Conservation (phyloP, 2,113 vertebrate genomes). For the Hirundichthys speculiger region DNA sequence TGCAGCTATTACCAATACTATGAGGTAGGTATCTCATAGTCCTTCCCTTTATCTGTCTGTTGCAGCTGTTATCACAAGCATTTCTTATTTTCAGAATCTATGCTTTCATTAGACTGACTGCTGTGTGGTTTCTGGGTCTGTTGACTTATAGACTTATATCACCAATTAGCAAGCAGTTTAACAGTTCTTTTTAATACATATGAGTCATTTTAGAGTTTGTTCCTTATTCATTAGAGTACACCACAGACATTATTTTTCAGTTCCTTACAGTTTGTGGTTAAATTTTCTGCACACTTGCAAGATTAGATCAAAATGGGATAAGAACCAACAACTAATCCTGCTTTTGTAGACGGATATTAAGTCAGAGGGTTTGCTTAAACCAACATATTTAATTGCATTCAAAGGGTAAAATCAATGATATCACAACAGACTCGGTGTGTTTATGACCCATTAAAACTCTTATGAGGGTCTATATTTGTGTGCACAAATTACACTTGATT, state of each 20-base stretch:
- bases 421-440: constrained; percentile 14
- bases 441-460: constrained; percentile 12
- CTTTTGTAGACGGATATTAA: no score
- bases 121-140: constrained; percentile 29
- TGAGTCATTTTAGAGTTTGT: constrained; percentile 35
- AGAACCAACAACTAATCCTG: constrained; percentile 12
- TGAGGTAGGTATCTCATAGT: no score
- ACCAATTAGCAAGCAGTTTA: constrained; percentile 32
- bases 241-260: constrained; percentile 39
- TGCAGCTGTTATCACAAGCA: no score
- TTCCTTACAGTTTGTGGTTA: constrained; percentile 41
- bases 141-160: constrained; percentile 22
- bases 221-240: constrained; percentile 17
- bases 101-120: no score
- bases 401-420: background rate
- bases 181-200: constrained; percentile 40
- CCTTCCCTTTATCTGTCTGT: no score
- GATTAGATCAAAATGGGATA: constrained; percentile 37
- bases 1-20: no score
- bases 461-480: constrained; percentile 16
- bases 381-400: no score
- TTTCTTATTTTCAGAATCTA: no score
- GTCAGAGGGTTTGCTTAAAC: no score
- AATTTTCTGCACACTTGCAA: constrained; percentile 28
- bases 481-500: background rate